phyloP scores from a whole-genome alignment of 2,888 invertebrate genomes.

The Aleiodes testaceus region DNA sequence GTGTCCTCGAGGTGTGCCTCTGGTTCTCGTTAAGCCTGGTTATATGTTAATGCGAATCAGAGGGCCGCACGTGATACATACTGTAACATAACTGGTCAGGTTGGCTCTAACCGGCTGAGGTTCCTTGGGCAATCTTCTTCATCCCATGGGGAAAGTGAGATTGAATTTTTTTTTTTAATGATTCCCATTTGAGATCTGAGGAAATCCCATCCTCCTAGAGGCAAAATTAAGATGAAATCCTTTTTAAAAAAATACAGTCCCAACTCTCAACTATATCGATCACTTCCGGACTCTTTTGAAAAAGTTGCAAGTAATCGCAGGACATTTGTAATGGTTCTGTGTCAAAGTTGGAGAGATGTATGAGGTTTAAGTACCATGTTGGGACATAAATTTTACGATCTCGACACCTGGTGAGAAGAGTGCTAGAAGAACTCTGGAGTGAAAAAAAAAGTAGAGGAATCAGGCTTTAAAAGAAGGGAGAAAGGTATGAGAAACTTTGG shows the following conservation, averaged over 20 bases:
- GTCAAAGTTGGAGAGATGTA: slow-evolving; percentile 35
- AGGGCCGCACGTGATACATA: slow-evolving; percentile 51
- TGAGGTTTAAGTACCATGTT: slow-evolving; percentile 35
- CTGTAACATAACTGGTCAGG: slow-evolving; percentile 55
- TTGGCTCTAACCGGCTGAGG: slow-evolving; percentile 12
- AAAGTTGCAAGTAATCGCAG: slow-evolving; percentile 39
- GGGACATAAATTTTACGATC: slow-evolving; percentile 33
- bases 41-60: slow-evolving; percentile 65
- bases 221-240: not conserved
- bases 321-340: slow-evolving; percentile 39
- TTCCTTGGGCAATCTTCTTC: not conserved
- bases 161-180: too few species aligned
- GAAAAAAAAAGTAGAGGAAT: not conserved
- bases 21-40: slow-evolving; percentile 62
- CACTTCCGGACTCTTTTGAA: slow-evolving; percentile 10
- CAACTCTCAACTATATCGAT: not conserved
- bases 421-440: not conserved
- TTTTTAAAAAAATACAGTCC: not conserved
- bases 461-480: not conserved
- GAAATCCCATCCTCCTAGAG: not conserved
- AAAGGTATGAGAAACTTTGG: slow-evolving; percentile 1
- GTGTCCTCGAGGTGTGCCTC: slow-evolving; percentile 52
- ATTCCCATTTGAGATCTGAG: not conserved
- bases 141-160: not conserved
- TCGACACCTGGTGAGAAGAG: slow-evolving; percentile 9